Base-by-base conservation (phyloP, 2,888 invertebrate species). In the Stictocephala bisonia region DNA sequence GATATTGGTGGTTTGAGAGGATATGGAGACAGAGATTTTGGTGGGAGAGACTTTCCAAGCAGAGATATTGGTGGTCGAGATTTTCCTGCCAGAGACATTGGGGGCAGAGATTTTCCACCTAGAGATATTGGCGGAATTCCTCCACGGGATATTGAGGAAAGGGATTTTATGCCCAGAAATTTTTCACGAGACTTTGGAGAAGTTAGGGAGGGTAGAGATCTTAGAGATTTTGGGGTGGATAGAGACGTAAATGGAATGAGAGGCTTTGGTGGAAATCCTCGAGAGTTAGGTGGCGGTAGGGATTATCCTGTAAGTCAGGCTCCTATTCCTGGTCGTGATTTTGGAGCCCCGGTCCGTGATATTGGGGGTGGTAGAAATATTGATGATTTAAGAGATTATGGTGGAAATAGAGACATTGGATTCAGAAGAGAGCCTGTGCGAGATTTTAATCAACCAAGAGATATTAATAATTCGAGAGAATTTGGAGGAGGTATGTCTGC, bases 201-300 rank as follows among this genome's bases (percentile, higher is more conserved):
- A 40, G 60, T 40, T n/a, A n/a, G 15, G 9, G 15, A n/a, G 35
- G 27, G 27, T 3, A 40, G 60, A 40, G 60, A 60, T 60, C 26
- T 64, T 20, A 40, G 64, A n/a, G 64, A 44, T 26, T 64, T 20
- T 44, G 64, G 64, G 15, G 41, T 35, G 35, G 64, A 64, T 15
- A 64, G 64, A n/a, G 64, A 64, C n/a, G 15, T 64, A 22, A 64
- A 64, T 44, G 64, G 64, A n/a, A 22, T 7, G 11, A 18, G 22
- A 31, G 20, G 64, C n/a, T 40, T 18, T 64, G 40, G 24, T n/a
- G 64, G 64, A 2, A 44, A 24, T 2, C 60, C 40, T 31, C 64
- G 64, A 40, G 64, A 64, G 13, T 40, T 40, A 4, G 44, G 44
- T 44, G 15, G 44, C 15, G 44, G 64, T 11, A 41, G 64, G 27